These are phyloP conservation scores for Motacilla alba DNA, from an alignment of 2,113 vertebrate genomes.

Conservation along the genomic window DNA sequence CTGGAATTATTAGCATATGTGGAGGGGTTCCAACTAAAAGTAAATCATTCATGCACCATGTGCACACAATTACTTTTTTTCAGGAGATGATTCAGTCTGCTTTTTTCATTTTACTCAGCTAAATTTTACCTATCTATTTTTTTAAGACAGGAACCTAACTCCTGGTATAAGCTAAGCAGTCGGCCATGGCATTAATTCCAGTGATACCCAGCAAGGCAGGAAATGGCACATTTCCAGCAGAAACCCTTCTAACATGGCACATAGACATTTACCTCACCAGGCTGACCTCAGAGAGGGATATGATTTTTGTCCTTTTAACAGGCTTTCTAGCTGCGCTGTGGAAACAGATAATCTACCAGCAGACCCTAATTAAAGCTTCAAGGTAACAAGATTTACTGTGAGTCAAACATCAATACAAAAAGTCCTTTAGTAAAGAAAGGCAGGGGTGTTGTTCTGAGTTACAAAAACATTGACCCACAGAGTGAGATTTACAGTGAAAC, in stretches of 20 bases:
- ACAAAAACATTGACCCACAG: neutral
- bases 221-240: neutral
- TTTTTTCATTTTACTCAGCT: neutral
- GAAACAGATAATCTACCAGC: neutral
- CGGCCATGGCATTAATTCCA: neutral
- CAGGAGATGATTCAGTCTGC: neutral
- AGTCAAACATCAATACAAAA: neutral
- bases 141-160: neutral
- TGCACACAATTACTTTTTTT: neutral
- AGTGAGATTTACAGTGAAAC: neutral
- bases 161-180: neutral
- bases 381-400: neutral
- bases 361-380: neutral
- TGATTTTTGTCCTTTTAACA: neutral
- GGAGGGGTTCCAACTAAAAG: neutral
- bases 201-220: neutral
- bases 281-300: neutral
- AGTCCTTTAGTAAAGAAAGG: neutral
- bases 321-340: neutral
- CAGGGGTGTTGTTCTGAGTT: neutral
- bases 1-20: neutral
- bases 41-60: neutral
- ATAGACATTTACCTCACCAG: neutral
- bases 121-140: neutral
- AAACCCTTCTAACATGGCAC: neutral